Percentiles rank a stretch among this genome's conserved stretches.
These are phyloP conservation scores for Metallyticus violacea DNA, from an alignment of 2,888 invertebrate species.

Conservation along the genomic window DNA sequence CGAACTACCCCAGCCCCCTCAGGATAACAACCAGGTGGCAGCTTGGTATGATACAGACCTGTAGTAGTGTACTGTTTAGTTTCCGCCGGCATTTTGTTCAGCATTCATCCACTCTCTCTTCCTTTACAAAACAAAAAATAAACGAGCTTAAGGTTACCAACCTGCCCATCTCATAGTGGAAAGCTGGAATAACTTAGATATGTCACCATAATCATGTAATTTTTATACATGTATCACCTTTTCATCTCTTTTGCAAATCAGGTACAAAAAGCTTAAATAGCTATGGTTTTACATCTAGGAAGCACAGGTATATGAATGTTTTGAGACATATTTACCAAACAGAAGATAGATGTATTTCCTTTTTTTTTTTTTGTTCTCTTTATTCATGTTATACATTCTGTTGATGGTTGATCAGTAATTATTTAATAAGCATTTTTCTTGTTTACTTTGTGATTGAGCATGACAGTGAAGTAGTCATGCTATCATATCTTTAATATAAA, in stretches of 20 bases:
- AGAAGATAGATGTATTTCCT: neutral
- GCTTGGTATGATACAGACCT: conserved; percentile 98
- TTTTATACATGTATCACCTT: neutral
- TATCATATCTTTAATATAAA: neutral
- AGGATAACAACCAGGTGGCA: conserved; percentile 87
- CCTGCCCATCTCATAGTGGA: neutral
- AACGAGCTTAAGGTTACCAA: neutral
- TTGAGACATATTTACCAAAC: neutral
- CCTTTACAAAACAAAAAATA: neutral
- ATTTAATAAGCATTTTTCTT: neutral
- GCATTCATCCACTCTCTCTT: neutral
- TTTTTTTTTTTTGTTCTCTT: neutral
- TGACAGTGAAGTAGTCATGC: neutral
- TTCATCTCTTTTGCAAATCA: neutral
- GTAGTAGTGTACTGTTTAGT: conserved; percentile 46
- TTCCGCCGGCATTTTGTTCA: neutral
- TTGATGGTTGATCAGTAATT: neutral
- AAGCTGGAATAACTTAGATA: neutral
- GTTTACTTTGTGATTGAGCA: neutral
- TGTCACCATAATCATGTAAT: neutral
- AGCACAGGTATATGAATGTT: neutral
- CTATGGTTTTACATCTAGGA: neutral
- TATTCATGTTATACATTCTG: neutral
- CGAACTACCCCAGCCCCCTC: conserved; percentile 78
- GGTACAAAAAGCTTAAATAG: neutral